Conservation (phyloP, 2,888 invertebrate species). For the Ptilodon capucinus region DNA sequence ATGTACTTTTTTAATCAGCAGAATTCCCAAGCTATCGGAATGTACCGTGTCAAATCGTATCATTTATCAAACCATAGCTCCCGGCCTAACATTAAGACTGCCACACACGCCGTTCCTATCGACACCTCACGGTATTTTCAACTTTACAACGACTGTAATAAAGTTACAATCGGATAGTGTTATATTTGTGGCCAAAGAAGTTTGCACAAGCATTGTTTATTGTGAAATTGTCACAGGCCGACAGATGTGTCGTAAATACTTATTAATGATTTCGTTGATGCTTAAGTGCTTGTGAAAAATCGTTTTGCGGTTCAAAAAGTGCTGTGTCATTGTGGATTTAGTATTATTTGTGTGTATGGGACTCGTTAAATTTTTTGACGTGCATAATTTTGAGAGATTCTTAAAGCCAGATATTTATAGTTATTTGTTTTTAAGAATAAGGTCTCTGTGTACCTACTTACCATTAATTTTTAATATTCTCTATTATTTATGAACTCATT, state of each 20-base stretch:
- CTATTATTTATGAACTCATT: no score
- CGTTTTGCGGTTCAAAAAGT: slow-evolving; percentile 27
- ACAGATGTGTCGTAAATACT: slow-evolving; percentile 66
- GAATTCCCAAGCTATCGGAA: slow-evolving; percentile 49
- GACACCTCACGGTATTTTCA: neutral
- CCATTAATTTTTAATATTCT: no score
- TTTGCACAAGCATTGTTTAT: slow-evolving; percentile 49
- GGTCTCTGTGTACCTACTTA: no score
- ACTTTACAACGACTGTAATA: neutral
- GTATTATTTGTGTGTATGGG: slow-evolving; percentile 1
- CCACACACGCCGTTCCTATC: slow-evolving; percentile 40
- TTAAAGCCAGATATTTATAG: no score
- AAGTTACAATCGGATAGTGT: neutral
- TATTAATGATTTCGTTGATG: slow-evolving; percentile 61
- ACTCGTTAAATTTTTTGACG: neutral
- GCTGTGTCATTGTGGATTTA: slow-evolving; percentile 30
- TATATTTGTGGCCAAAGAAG: neutral
- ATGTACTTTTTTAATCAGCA: slow-evolving; percentile 46
- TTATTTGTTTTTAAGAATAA: no score
- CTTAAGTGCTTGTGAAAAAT: slow-evolving; percentile 48
- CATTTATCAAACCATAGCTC: slow-evolving; percentile 55
- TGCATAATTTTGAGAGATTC: neutral
- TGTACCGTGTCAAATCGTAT: slow-evolving; percentile 48
- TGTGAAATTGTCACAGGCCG: slow-evolving; percentile 45
- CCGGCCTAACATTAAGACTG: slow-evolving; percentile 34